Conservation (phyloP, 2,113 vertebrate species). For the Arenaria interpres region DNA sequence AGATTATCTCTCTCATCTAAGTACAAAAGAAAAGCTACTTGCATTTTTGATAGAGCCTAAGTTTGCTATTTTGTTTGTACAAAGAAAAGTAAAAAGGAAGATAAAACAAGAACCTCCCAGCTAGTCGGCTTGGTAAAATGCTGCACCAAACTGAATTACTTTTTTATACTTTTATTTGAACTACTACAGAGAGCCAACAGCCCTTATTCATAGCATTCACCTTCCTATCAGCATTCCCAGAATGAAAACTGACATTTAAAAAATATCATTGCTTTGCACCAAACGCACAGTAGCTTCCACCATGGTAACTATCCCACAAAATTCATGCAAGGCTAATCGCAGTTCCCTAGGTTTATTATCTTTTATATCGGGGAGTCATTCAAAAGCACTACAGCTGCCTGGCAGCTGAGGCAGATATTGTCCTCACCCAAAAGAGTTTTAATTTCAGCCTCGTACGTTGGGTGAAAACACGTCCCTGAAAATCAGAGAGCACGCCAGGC, state of each 20-base stretch:
- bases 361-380: not conserved
- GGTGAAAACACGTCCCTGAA: not conserved
- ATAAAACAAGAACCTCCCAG: slow-evolving; percentile 24
- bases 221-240: slow-evolving; percentile 53
- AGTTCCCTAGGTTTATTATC: slow-evolving; percentile 44
- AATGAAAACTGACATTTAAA: slow-evolving; percentile 62
- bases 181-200: not conserved
- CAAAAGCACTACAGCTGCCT: not conserved
- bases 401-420: not conserved
- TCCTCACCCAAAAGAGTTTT: not conserved
- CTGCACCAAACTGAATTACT: slow-evolving; percentile 3
- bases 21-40: slow-evolving; percentile 55
- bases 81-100: slow-evolving; percentile 24
- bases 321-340: slow-evolving; percentile 52
- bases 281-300: slow-evolving; percentile 39
- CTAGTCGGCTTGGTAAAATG: not conserved
- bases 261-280: slow-evolving; percentile 59
- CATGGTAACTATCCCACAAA: slow-evolving; percentile 57
- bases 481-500: not conserved
- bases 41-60: slow-evolving; percentile 59
- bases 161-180: slow-evolving; percentile 7
- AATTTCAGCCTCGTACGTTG: not conserved
- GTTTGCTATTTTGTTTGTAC: slow-evolving; percentile 31
- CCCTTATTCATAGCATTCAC: slow-evolving; percentile 16
- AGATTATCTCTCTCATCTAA: slow-evolving; percentile 45